phyloP scores from a whole-genome alignment of 2,888 invertebrate genomes.

The Diploptera punctata region DNA sequence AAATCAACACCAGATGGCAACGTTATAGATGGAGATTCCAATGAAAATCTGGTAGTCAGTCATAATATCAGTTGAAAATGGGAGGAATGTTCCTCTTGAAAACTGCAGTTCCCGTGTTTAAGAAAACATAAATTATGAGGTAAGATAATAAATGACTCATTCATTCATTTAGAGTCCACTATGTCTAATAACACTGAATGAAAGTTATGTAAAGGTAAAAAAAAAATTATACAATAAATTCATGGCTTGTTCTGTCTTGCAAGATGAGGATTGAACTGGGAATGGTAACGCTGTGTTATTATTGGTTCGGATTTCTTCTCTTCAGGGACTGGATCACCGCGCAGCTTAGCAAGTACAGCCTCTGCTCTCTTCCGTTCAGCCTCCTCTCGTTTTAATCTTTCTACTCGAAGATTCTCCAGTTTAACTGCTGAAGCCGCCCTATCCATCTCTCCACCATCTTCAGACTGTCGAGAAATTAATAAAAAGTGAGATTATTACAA shows the following conservation, averaged over 20 bases:
- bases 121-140: no score
- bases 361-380: constrained; percentile 77
- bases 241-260: constrained; percentile 73
- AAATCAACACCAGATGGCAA: no score
- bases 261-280: constrained; percentile 93
- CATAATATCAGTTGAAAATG: no score
- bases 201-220: no score
- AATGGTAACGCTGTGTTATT: constrained; percentile 86
- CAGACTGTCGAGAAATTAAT: background rate
- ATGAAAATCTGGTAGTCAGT: no score
- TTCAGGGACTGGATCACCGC: constrained; percentile 58
- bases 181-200: no score
- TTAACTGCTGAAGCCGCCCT: background rate
- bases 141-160: no score
- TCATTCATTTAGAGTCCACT: no score
- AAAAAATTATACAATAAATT: background rate
- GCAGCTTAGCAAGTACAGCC: constrained; percentile 71
- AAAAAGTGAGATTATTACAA: no score
- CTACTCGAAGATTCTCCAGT: constrained; percentile 74
- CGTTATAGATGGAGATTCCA: no score
- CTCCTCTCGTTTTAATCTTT: constrained; percentile 81
- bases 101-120: no score
- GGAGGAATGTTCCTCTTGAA: no score
- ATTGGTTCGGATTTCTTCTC: constrained; percentile 50
- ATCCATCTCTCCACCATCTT: background rate